phyloP scores from a whole-genome alignment of 1,140 invertebrate genomes.

The Uloborus diversus region DNA sequence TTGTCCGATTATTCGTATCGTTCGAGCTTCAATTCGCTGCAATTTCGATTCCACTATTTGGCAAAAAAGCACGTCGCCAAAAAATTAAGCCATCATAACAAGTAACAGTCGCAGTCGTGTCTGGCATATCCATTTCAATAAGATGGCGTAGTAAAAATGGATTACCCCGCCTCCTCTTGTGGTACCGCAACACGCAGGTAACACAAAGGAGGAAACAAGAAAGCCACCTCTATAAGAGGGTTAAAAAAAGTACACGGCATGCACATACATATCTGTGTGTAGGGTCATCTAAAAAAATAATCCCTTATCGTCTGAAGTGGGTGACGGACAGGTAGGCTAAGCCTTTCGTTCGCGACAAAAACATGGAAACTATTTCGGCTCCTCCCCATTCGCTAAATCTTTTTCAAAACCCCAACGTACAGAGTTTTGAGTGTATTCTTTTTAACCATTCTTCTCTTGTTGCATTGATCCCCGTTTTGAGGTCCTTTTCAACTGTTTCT shows the following conservation, averaged over 20 bases:
- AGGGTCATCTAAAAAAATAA: constrained; percentile 25
- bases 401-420: not conserved
- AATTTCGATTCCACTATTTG: too few relatives aligned
- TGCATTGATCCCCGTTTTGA: not conserved
- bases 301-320: constrained; percentile 17
- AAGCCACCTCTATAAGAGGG: not conserved
- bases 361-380: constrained; percentile 12
- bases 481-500: not conserved
- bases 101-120: not conserved
- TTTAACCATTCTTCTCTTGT: constrained; percentile 19
- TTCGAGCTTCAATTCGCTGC: too few relatives aligned
- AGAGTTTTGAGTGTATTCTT: constrained; percentile 29
- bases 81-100: too few relatives aligned
- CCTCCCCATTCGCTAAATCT: not conserved
- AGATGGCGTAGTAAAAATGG: constrained; percentile 3
- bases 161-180: constrained; percentile 35
- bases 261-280: not conserved
- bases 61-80: too few relatives aligned
- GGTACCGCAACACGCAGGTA: not conserved
- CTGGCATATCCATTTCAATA: constrained; percentile 16
- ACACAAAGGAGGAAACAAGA: not conserved
- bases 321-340: constrained; percentile 1
- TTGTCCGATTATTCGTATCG: too few relatives aligned
- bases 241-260: not conserved
- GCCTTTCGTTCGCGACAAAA: constrained; percentile 22